Base-by-base conservation (phyloP, 2,113 vertebrate genomes). In the Ciconia maguari region DNA sequence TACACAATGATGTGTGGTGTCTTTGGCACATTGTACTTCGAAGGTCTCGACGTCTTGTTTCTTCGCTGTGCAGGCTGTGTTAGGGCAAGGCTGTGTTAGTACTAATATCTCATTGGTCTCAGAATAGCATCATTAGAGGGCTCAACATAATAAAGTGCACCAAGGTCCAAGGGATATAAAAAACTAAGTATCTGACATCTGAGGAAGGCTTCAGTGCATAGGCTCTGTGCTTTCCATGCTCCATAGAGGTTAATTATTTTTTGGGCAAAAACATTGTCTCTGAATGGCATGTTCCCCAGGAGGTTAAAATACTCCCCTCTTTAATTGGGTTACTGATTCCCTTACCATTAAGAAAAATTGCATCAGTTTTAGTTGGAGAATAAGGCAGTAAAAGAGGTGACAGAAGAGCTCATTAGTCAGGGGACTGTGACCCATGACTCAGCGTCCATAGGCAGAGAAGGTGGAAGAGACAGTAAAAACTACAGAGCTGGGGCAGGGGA, bases 401-500 rank as follows among this genome's bases (percentile, higher is more conserved):
- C 9, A 3, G 57, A 93, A 60, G 15, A 5, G 6, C 62, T 93
- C 44, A 44, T 92, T 85, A 80, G 19, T 26, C 20, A 26, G 12
- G 81, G 20, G 38, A 82, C 38, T 0, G 0, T n/a, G 38, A 82
- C 20, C 30, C 4, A 11, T 9, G 20, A 57, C 13, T 52, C 41
- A 19, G 18, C 36, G 70, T 77, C 36, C 51, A 29, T 6, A 25
- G 51, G 74, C 46, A 84, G 46, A 2, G 9, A 42, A 72, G 17
- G 74, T 20, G 11, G 61, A 68, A 86, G 57, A 84, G 24, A 24
- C 0, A 2, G 46, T 49, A 71, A 71, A 89, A 94, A 64, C 2
- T 30, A 36, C 2, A 3, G 25, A 48, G 36, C 6, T 19, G 21
- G 34, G 29, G 38, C 69, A 88, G 34, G 21, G 38, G 34, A 65